These are phyloP conservation scores for Gobionotothen gibberifrons DNA, from an alignment of 2,797 vertebrate genomes.

Conservation along the genomic window DNA sequence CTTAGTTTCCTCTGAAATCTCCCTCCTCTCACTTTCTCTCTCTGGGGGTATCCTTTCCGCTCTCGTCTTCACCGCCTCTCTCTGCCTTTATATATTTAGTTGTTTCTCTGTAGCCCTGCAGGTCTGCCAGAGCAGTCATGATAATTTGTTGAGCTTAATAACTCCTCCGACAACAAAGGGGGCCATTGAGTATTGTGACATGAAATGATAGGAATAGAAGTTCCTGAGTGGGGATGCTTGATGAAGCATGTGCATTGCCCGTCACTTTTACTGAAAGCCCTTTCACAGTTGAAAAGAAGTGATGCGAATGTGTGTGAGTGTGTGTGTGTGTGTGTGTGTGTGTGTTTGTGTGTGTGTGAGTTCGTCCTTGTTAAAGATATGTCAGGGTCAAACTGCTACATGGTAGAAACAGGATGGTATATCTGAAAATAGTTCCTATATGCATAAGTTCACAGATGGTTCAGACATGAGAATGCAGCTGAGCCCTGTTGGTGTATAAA, in stretches of 20 bases:
- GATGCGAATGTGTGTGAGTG: constrained; percentile 15
- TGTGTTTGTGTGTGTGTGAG: background rate
- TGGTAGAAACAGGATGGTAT: constrained; percentile 41
- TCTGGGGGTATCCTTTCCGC: constrained; percentile 16
- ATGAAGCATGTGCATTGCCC: constrained; percentile 61
- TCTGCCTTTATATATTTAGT: constrained; percentile 7
- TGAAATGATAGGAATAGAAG: constrained; percentile 71
- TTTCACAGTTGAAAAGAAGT: constrained; percentile 60
- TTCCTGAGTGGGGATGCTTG: constrained; percentile 66
- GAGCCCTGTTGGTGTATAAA: constrained; percentile 38
- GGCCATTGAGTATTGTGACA: constrained; percentile 75
- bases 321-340: background rate
- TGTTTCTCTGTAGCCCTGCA: constrained; percentile 26
- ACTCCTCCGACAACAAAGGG: constrained; percentile 71
- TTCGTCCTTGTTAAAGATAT: constrained; percentile 39
- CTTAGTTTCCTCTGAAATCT: constrained; percentile 39
- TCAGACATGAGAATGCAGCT: constrained; percentile 39
- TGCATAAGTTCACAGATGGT: constrained; percentile 38
- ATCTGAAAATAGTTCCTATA: constrained; percentile 58
- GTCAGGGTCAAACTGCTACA: constrained; percentile 30
- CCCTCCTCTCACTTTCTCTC: constrained; percentile 1
- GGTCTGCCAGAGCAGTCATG: constrained; percentile 48
- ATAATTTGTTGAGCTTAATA: constrained; percentile 72
- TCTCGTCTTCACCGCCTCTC: constrained; percentile 19
- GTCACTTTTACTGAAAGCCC: constrained; percentile 67